These are phyloP conservation scores for Apamea anceps DNA, from an alignment of 2,888 invertebrate species.

Conservation along the genomic window DNA sequence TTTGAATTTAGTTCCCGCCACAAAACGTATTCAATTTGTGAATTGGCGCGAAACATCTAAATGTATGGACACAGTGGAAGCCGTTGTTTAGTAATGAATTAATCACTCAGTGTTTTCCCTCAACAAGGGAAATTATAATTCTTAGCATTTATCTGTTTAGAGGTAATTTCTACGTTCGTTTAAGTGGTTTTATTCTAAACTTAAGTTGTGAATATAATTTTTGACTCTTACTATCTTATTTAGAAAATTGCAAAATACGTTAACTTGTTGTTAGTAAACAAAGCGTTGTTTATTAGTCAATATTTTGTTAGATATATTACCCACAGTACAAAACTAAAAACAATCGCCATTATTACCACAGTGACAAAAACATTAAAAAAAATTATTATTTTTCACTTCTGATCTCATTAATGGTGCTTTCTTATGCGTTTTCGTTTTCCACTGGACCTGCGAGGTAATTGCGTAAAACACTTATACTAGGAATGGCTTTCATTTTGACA, in stretches of 20 bases:
- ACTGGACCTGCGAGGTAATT: background rate
- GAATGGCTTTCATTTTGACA: background rate
- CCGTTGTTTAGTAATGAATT: background rate
- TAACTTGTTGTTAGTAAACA: background rate
- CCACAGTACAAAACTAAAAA: background rate
- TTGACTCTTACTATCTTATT: background rate
- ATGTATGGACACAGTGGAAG: background rate
- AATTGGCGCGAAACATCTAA: background rate
- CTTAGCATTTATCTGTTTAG: background rate
- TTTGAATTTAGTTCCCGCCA: background rate
- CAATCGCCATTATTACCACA: background rate
- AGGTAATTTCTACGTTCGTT: background rate
- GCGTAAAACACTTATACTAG: background rate
- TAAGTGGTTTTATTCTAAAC: background rate
- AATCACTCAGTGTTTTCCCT: background rate
- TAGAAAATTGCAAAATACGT: background rate
- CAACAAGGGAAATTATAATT: background rate
- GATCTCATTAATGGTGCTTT: background rate
- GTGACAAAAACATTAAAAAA: background rate
- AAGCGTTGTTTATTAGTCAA: background rate
- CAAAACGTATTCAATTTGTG: background rate
- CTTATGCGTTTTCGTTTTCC: background rate
- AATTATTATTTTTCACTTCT: too few relatives aligned
- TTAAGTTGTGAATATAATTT: background rate
- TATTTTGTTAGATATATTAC: background rate